Evolutionary conservation across 2,797 vertebrate species (phyloP).

Genomic region (Parambassis ranga): DNA sequence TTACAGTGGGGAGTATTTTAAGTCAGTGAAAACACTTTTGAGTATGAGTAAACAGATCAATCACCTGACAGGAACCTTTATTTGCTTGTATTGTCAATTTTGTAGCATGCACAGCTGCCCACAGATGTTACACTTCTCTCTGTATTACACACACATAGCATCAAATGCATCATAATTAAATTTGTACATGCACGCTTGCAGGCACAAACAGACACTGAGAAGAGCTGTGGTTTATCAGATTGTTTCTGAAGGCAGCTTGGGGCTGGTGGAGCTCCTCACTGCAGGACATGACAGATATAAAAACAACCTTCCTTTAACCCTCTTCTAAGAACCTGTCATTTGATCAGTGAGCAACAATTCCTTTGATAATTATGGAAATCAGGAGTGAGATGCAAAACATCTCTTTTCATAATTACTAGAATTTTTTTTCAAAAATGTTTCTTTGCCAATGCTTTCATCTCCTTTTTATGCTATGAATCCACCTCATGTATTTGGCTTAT

Average conservation of each 20-base stretch:
- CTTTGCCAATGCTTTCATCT: too few species aligned
- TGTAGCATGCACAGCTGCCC: not conserved
- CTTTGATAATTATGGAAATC: not conserved
- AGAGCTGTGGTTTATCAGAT: conserved; percentile 26
- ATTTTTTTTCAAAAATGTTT: too few species aligned
- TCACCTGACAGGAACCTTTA: too few species aligned
- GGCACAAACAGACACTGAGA: not conserved
- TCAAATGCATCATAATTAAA: conserved; percentile 10
- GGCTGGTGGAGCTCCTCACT: conserved; percentile 43
- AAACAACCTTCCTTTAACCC: conserved; percentile 10
- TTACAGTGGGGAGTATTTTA: too few species aligned
- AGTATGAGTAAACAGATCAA: too few species aligned
- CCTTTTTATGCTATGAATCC: too few species aligned
- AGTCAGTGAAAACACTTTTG: too few species aligned
- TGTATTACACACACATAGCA: not conserved
- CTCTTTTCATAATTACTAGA: too few species aligned
- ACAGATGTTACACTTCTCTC: not conserved
- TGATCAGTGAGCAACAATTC: not conserved
- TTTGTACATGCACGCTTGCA: not conserved
- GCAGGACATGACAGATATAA: conserved; percentile 38
- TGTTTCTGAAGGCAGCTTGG: conserved; percentile 59
- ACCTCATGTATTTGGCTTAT: not conserved
- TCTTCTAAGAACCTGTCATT: not conserved
- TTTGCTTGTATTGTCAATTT: not conserved
- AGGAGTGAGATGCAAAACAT: not conserved